Conservation (phyloP, 2,888 invertebrate species). For the Hirtodrosophila trivittata region DNA sequence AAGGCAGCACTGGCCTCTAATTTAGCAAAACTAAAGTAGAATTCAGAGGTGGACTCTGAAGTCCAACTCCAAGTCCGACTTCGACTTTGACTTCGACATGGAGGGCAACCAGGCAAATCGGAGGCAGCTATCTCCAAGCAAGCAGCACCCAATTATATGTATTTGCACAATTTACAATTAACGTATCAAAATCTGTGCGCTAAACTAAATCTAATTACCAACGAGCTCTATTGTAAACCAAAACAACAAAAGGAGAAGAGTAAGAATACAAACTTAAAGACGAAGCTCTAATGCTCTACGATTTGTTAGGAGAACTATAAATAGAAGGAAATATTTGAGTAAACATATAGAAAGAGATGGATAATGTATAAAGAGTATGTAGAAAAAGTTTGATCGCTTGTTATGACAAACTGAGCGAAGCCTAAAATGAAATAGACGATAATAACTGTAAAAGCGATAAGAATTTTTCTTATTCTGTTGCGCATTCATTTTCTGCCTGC, state of each 20-base stretch:
- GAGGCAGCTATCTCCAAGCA: conserved; percentile 39
- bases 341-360: no score
- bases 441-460: no score
- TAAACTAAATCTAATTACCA: conserved; percentile 75
- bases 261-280: not conserved
- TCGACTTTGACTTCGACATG: conserved; percentile 1
- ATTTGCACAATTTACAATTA: conserved; percentile 77
- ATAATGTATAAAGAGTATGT: no score
- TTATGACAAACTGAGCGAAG: no score
- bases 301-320: no score
- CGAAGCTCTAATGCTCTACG: conserved; percentile 38
- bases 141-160: conserved; percentile 66
- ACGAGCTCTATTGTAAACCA: conserved; percentile 24
- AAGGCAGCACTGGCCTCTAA: conserved; percentile 48
- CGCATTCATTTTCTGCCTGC: no score
- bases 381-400: no score
- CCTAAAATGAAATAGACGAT: no score
- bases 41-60: conserved; percentile 21
- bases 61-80: conserved; percentile 2
- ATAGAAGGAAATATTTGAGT: no score
- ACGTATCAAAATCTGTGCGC: conserved; percentile 75
- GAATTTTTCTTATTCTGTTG: no score
- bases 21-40: conserved; percentile 71
- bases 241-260: conserved; percentile 13
- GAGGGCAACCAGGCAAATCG: conserved; percentile 62